Conservation (phyloP, 2,113 vertebrate genomes). For the Urocitellus parryii region DNA sequence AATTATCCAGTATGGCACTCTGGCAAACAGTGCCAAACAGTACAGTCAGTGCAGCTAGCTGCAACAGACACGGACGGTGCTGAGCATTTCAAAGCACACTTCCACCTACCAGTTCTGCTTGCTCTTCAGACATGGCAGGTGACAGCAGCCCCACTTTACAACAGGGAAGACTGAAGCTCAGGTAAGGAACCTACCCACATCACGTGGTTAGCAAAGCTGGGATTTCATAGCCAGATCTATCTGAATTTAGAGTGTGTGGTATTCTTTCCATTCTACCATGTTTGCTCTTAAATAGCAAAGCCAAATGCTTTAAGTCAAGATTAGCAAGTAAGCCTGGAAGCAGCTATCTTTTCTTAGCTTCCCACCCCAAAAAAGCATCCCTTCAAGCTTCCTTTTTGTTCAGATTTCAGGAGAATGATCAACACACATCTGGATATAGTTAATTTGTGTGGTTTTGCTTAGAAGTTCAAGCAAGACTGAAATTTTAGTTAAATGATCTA, state of each 20-base stretch:
- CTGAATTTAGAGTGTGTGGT: background rate
- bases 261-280: constrained; percentile 29
- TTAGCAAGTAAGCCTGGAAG: constrained; percentile 26
- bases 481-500: constrained; percentile 69
- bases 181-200: background rate
- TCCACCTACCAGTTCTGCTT: background rate
- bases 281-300: constrained; percentile 47
- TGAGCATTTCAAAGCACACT: constrained; percentile 12
- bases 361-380: background rate
- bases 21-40: background rate
- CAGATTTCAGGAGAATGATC: constrained; percentile 57
- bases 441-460: constrained; percentile 51
- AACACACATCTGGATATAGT: constrained; percentile 61
- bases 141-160: background rate
- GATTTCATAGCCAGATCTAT: background rate
- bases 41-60: no score
- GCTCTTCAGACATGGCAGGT: constrained; percentile 11
- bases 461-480: constrained; percentile 55
- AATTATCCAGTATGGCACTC: background rate
- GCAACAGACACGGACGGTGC: background rate
- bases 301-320: constrained; percentile 57
- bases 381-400: constrained; percentile 47
- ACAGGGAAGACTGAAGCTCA: background rate
- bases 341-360: constrained; percentile 49
- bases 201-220: constrained; percentile 9